phyloP scores from a whole-genome alignment of 2,888 invertebrate genomes.

The Euproctis similis region DNA sequence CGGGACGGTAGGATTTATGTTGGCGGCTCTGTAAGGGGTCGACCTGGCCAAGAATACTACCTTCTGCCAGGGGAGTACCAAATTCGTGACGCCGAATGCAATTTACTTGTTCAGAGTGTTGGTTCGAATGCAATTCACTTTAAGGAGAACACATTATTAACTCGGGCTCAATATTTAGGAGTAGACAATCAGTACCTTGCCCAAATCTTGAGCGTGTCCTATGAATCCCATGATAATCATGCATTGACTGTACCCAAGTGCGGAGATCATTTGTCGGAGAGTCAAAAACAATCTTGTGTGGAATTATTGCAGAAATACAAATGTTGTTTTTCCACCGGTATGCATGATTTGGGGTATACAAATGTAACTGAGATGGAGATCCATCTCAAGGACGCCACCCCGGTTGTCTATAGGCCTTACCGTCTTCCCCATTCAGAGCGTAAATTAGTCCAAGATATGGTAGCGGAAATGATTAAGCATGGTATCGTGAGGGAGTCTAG shows the following conservation, averaged over 20 bases:
- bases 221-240: neutral
- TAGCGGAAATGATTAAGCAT: conserved; percentile 10
- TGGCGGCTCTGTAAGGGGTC: neutral
- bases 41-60: neutral
- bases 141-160: no score
- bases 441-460: conserved; percentile 6
- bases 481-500: conserved; percentile 8
- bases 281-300: no score
- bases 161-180: no score
- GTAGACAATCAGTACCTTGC: no score
- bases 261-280: no score
- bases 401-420: conserved; percentile 15
- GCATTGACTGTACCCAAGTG: neutral
- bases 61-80: neutral
- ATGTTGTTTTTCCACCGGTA: conserved; percentile 4
- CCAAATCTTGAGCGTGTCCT: conserved; percentile 1
- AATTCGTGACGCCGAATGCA: neutral
- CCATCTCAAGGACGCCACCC: conserved; percentile 4
- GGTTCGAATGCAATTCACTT: no score
- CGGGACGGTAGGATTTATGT: neutral
- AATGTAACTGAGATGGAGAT: conserved; percentile 10
- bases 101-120: no score
- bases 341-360: conserved; percentile 2
- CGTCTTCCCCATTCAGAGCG: conserved; percentile 9
- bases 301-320: neutral